These are phyloP conservation scores for Druon quercuslanigerum DNA, from an alignment of 1,140 invertebrate genomes.

Conservation along the genomic window DNA sequence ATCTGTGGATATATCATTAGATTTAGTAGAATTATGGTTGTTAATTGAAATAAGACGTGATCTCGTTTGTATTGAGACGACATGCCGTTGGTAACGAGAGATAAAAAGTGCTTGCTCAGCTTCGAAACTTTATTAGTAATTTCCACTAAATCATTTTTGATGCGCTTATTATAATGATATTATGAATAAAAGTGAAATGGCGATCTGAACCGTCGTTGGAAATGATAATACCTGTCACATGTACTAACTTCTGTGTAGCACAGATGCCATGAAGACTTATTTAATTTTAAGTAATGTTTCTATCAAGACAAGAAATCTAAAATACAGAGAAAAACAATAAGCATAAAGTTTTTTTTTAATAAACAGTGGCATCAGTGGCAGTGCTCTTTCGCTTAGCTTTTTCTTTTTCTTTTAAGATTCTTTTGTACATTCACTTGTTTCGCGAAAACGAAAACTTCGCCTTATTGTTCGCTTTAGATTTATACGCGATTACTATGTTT, in stretches of 20 bases:
- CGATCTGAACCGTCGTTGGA: background rate
- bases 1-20: constrained; percentile 55
- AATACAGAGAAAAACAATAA: background rate
- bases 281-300: constrained; percentile 17
- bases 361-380: background rate
- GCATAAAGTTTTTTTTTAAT: background rate
- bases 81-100: constrained; percentile 45
- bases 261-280: constrained; percentile 29
- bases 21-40: constrained; percentile 50
- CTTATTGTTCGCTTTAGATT: constrained; percentile 20
- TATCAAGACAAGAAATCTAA: background rate
- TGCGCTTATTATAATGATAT: constrained; percentile 28
- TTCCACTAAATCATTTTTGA: constrained; percentile 44
- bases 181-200: constrained; percentile 52
- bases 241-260: constrained; percentile 13
- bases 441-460: constrained; percentile 19
- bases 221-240: constrained; percentile 14
- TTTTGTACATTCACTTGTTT: constrained; percentile 19
- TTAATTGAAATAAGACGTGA: constrained; percentile 53
- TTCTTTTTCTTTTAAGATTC: background rate
- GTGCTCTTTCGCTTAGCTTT: constrained; percentile 3
- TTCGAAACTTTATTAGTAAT: constrained; percentile 35
- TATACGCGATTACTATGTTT: constrained; percentile 3
- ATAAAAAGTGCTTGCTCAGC: constrained; percentile 36
- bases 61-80: constrained; percentile 53